Evolutionary conservation across 2,113 vertebrate genomes (phyloP).

Genomic region (Cichladusa arquata): DNA sequence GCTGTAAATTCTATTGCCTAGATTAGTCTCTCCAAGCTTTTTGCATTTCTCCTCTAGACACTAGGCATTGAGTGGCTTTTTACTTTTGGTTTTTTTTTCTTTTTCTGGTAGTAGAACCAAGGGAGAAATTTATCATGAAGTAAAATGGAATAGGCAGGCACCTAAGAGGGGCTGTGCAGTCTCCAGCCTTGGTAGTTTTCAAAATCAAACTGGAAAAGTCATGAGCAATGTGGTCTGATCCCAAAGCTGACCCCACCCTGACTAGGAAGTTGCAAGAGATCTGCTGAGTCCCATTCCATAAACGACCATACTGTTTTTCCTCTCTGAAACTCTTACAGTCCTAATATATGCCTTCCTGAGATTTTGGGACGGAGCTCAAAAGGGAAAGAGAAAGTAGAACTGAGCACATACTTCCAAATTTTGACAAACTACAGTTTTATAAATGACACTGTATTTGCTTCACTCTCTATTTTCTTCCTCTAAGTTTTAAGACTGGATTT

Average conservation of each 20-base stretch:
- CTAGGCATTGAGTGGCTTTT: not conserved
- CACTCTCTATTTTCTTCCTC: not conserved
- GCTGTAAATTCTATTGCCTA: not conserved
- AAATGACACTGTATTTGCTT: not conserved
- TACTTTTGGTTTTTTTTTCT: not conserved
- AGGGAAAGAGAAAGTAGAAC: not conserved
- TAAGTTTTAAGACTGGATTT: not conserved
- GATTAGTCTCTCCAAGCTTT: not conserved
- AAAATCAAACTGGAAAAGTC: not conserved
- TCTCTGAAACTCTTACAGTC: not conserved
- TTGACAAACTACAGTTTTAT: not conserved
- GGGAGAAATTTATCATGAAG: not conserved
- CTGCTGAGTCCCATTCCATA: not conserved
- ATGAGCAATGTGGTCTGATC: not conserved
- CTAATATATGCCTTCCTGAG: not conserved
- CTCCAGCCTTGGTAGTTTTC: not conserved
- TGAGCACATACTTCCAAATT: not conserved
- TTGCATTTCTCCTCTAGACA: not conserved
- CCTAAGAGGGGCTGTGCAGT: not conserved
- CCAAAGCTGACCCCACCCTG: not conserved
- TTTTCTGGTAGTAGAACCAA: not conserved
- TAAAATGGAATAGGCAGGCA: not conserved
- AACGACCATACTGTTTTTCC: rapidly evolving
- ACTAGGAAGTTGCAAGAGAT: not conserved
- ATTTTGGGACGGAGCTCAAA: not conserved